phyloP scores from a whole-genome alignment of 2,797 vertebrate genomes.

The Gymnoscopelus braueri region DNA sequence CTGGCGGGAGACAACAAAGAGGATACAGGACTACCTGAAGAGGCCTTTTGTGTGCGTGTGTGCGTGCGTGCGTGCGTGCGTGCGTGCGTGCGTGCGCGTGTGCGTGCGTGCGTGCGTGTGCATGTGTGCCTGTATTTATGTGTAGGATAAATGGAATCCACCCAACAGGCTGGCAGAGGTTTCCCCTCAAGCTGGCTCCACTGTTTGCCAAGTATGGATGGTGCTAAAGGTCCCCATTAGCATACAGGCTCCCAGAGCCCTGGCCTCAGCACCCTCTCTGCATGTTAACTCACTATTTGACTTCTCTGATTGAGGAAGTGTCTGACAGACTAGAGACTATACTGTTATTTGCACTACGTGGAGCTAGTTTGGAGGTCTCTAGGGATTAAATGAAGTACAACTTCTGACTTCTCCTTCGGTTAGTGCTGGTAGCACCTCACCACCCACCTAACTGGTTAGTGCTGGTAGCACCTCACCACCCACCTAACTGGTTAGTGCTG shows the following conservation, averaged over 20 bases:
- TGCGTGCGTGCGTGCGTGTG: too few species aligned
- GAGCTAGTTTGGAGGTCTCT: background rate
- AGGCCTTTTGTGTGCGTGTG: background rate
- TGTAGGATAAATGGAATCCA: slow-evolving; percentile 1
- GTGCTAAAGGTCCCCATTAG: slow-evolving; percentile 70
- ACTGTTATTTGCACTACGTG: slow-evolving; percentile 23
- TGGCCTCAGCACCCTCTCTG: slow-evolving; percentile 10
- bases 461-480: too few species aligned
- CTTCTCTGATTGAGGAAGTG: slow-evolving; percentile 28
- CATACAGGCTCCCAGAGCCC: slow-evolving; percentile 57
- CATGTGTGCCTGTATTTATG: too few species aligned
- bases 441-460: too few species aligned
- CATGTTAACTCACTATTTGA: slow-evolving; percentile 40
- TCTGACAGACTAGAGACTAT: slow-evolving; percentile 4
- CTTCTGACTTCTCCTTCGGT: background rate
- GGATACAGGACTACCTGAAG: slow-evolving; percentile 2
- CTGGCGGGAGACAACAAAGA: slow-evolving; percentile 45
- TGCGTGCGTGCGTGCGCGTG: too few species aligned
- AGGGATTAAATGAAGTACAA: background rate
- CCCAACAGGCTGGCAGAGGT: slow-evolving; percentile 39
- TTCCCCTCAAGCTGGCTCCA: slow-evolving; percentile 38
- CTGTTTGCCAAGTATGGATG: slow-evolving; percentile 68
- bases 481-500: too few species aligned
- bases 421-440: too few species aligned
- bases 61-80: too few species aligned